Percentiles rank a stretch among this genome's conserved stretches.
These are phyloP conservation scores for Cynopterus sphinx DNA, from an alignment of 2,797 vertebrate species.

Conservation along the genomic window DNA sequence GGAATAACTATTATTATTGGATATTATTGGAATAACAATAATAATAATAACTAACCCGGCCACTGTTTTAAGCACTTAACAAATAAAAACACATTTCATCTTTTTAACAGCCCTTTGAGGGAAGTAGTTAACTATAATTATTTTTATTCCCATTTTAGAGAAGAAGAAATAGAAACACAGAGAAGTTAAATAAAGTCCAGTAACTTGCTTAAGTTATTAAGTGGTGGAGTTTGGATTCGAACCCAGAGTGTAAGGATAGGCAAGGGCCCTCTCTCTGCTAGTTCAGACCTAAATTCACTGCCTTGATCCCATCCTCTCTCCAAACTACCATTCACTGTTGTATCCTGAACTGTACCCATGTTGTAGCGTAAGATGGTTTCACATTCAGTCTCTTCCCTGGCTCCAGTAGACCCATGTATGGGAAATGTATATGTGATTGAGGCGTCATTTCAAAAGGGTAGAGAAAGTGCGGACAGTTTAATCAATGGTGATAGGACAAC, in stretches of 20 bases:
- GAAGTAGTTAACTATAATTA: conserved; percentile 52
- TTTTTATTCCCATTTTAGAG: conserved; percentile 59
- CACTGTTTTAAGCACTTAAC: conserved; percentile 53
- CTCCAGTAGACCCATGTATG: neutral
- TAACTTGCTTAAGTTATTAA: conserved; percentile 40
- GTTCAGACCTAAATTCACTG: neutral
- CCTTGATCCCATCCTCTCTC: neutral
- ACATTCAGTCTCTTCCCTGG: neutral
- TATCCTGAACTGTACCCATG: neutral
- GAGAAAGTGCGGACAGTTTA: neutral
- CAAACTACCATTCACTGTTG: neutral
- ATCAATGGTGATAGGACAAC: neutral
- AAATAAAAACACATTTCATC: conserved; percentile 63
- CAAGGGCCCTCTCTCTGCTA: conserved; percentile 10
- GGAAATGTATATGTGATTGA: neutral
- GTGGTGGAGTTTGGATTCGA: neutral
- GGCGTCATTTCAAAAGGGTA: conserved; percentile 3
- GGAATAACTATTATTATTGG: conserved; percentile 47
- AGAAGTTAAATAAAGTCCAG: conserved; percentile 44
- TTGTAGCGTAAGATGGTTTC: neutral
- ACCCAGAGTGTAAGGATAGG: conserved; percentile 29
- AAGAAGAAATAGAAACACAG: conserved; percentile 40
- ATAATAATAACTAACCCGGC: conserved; percentile 19
- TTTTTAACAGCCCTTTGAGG: conserved; percentile 59
- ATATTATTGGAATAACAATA: conserved; percentile 18